Base-by-base conservation (phyloP, 2,113 vertebrate species). In the Theristicus caerulescens region DNA sequence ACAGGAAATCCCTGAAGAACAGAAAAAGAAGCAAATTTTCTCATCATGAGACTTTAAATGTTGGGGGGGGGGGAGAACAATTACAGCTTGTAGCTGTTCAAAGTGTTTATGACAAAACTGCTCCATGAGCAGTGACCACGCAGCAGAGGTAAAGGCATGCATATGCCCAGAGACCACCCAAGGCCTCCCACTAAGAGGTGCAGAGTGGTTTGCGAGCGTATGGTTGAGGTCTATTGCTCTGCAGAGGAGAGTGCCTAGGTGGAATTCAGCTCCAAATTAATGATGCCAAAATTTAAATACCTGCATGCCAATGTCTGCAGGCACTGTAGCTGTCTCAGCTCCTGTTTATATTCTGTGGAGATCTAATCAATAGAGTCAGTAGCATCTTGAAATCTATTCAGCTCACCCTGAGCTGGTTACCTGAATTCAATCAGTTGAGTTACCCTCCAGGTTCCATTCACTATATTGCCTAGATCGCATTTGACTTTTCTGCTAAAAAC, bases 171-270 rank as follows among this genome's bases (percentile, higher is more conserved):
- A 26, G 46, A 55, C 13, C 7, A 26, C 15, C 16, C 51, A 55
- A n/a, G n/a, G 18, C 6, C 32, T 59, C 29, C n/a, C 36, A 29
- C 74, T 26, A 29, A 17, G 32, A 71, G 40, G 2, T 26, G 31
- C 16, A 55, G 80, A 31, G 13, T 8, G 29, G 13, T 47, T 69
- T 73, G 24, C 2, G 4, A 31, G 20, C 1, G 0, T 6, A 2
- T 7, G 24, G 15, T 47, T 40, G 12, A 77, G 21, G 40, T 26
- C 40, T 55, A 19, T 12, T 22, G 18, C 44, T 54, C 51, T 70
- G 44, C n/a, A 47, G 18, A 36, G 4, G 8, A 15, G 6, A 59
- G 29, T 14, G 10, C 17, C 38, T 40, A 7, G 21, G 21, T 64
- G 29, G 49, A 84, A 59, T 70, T 80, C 62, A 49, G 27, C 57